Evolutionary conservation across 2,797 vertebrate species (phyloP).

Genomic region (Lindbergichthys nudifrons): DNA sequence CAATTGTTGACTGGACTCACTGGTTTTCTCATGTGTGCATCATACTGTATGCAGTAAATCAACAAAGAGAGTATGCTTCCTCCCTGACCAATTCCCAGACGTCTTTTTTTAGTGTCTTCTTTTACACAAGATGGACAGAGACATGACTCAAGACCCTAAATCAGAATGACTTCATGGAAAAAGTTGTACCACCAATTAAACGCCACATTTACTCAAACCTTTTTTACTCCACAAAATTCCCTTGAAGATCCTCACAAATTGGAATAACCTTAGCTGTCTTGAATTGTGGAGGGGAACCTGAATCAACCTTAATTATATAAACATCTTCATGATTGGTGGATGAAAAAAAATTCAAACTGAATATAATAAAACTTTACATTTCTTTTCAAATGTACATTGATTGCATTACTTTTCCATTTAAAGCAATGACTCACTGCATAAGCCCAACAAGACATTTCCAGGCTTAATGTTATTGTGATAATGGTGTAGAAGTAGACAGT

Average conservation of each 20-base stretch:
- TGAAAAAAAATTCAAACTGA: no score
- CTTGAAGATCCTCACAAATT: neutral
- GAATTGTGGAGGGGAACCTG: no score
- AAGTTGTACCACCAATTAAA: neutral
- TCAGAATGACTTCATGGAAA: conserved; percentile 16
- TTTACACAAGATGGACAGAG: neutral
- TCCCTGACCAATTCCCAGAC: conserved; percentile 14
- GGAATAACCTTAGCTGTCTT: no score
- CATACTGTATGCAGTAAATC: neutral
- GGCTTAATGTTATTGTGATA: no score
- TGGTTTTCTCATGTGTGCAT: neutral
- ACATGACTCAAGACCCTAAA: neutral
- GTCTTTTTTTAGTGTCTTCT: conserved; percentile 9
- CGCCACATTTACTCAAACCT: neutral
- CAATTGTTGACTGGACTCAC: conserved; percentile 7
- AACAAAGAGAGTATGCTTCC: neutral
- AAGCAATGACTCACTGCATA: no score
- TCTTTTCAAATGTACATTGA: no score
- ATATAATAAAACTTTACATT: no score
- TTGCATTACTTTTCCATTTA: no score
- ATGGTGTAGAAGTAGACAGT: no score
- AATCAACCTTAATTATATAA: no score
- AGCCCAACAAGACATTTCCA: no score
- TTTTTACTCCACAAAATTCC: neutral
- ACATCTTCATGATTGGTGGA: no score